Evolutionary conservation across 2,797 vertebrate species (phyloP).

Genomic region (Myotis myotis): DNA sequence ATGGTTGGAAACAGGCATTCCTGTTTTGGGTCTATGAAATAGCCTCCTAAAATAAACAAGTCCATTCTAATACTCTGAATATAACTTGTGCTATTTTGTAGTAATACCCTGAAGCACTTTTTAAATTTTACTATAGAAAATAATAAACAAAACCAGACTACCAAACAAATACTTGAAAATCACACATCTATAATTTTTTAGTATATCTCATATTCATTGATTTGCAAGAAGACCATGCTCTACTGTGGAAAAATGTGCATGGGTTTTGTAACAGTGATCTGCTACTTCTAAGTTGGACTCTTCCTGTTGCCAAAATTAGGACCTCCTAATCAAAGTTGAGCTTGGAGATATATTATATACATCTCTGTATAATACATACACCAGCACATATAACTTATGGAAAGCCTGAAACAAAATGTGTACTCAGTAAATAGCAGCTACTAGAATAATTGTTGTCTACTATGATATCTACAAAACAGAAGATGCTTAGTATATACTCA

Average conservation of each 20-base stretch:
- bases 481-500: neutral
- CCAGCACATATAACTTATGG: neutral
- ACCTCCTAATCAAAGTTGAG: neutral
- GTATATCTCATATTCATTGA: neutral
- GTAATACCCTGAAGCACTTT: neutral
- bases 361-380: neutral
- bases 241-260: neutral
- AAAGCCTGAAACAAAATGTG: neutral
- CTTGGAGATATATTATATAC: neutral
- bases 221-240: neutral
- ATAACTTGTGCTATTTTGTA: neutral
- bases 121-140: neutral
- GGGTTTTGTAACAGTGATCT: neutral
- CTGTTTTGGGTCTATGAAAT: neutral
- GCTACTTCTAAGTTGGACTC: neutral
- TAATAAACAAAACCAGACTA: neutral
- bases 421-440: neutral
- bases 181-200: neutral
- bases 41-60: neutral
- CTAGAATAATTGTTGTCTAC: neutral
- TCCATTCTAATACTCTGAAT: neutral
- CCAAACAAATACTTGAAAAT: neutral
- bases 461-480: neutral
- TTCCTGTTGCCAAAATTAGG: neutral
- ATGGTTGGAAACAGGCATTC: neutral